Evolutionary conservation across 2,888 invertebrate genomes (phyloP), one percentile per base, ranked within the genome.

Genomic region (Corythucha ciliata): DNA sequence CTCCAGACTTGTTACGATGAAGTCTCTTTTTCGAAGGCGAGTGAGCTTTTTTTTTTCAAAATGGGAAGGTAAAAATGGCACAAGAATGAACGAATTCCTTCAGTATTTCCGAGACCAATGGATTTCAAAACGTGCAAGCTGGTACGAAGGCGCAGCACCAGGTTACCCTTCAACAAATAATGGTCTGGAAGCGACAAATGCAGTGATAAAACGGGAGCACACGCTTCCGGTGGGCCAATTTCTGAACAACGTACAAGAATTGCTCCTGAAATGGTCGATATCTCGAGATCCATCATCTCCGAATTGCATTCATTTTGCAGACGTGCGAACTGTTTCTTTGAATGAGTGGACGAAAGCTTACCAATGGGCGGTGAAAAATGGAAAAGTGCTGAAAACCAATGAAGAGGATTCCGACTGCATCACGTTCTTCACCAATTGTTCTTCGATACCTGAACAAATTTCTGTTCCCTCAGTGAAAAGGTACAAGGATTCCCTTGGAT

Each of bases 81-180:
- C 40, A 40, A 40, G 40, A 40, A 40, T 40, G 40, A 40, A 40
- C 40, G 40, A 40, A 40, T 40, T 40, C 40, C 40, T 40, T 40
- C 40, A 22, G 40, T 40, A 40, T 22, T 40, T 40, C 40, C 40
- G 40, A 40, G 40, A 40, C 40, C 40, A 40, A 40, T 40, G 22
- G 40, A 40, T 40, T 22, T 40, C 40, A 40, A 40, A 22, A 40
- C 40, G 40, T 40, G 40, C 40, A 40, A 20, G 40, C 8, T 20
- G 24, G 40, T 40, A 21, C 40, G 40, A 40, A 40, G 22, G 24
- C 40, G 40, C 40, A 40, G 40, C 40, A 4, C 4, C 21, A 16
- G 40, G 21, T 2, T 40, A 6, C 40, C 21, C 40, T 40, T 40
- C 40, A 14, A 6, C 40, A 40, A 40, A 40, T 40, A 40, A 40